Evolutionary conservation across 1,140 invertebrate genomes (phyloP), one percentile per base, ranked within the genome.

Genomic region (Drosophila nigrodunni): DNA sequence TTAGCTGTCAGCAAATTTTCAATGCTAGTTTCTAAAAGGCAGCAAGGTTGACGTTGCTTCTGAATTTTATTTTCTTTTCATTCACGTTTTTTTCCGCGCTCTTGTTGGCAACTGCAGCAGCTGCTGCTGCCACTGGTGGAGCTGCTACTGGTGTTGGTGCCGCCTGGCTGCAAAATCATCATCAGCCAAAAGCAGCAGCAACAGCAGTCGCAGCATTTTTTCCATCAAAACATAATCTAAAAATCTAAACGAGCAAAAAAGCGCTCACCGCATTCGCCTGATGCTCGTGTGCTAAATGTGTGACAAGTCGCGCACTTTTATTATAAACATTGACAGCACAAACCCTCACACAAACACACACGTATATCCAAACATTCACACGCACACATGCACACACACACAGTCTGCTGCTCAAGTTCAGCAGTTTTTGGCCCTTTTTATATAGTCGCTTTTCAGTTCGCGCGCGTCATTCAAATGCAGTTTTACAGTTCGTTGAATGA

Each of bases 401-500:
- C 34, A 9, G 49, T 52, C 69, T 30, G 34, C 64, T 78, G 67
- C 57, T 58, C 64, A 81, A 74, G 61, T 77, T 88, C 65, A 74
- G 52, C 68, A 50, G 11, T 37, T 60, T 25, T 67, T 60, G 18
- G 35, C 43, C 2, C 1, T 78, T 47, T 69, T 73, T 67, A 47
- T 69, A 47, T 60, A 30, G 15, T 21, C 8, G n/a, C 15, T 66
- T 43, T 62, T 37, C 30, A 50, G 46, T 52, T 11, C 13, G 41
- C 37, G 7, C 50, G 43, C 67, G 58, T 72, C 69, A 83, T 88
- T 88, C 83, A 83, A 89, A 87, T 88, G 73, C 85, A 88, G 83
- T 87, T 87, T 87, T 75, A 83, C 83, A 88, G 83, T 87, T 88
- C 80, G 83, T 65, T 87, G 83, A 71, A 78, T 87, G 80, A 83